These are phyloP conservation scores for Aix galericulata DNA, from an alignment of 2,113 vertebrate species.

Conservation along the genomic window DNA sequence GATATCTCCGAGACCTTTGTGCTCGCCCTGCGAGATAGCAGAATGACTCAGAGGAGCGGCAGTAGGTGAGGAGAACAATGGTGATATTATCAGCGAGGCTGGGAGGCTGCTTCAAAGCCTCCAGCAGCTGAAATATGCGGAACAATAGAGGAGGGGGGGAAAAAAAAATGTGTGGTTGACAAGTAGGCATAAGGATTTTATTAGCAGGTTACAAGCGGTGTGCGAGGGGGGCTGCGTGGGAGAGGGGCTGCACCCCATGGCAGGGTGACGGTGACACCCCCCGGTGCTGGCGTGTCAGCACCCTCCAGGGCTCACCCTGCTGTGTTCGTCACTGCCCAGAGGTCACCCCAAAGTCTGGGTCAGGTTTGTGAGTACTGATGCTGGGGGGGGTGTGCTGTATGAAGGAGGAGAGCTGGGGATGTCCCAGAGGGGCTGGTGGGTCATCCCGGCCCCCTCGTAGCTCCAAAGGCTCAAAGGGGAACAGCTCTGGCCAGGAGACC, in stretches of 20 bases:
- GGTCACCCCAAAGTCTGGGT: neutral
- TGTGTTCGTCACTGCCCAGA: neutral
- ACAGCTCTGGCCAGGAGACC: neutral
- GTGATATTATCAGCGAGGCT: neutral
- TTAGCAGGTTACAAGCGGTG: neutral
- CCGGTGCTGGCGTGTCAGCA: rapidly evolving
- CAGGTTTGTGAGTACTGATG: neutral
- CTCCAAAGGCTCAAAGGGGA: neutral
- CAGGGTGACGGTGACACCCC: rapidly evolving
- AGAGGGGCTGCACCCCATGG: neutral
- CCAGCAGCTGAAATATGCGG: neutral
- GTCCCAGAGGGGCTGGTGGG: no score
- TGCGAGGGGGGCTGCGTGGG: neutral
- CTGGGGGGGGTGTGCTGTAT: rapidly evolving
- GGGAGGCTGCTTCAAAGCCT: neutral
- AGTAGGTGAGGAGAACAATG: slow-evolving; percentile 11
- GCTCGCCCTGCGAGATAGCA: neutral
- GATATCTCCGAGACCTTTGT: neutral
- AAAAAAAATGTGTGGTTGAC: neutral
- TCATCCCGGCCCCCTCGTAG: no score
- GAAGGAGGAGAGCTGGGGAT: neutral
- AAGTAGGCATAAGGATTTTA: neutral
- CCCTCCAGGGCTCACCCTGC: neutral
- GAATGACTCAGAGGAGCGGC: slow-evolving; percentile 1
- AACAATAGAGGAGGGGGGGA: neutral